A percentile compares a stretch with the other conserved stretches of the same genome.
phyloP scores from a whole-genome alignment of 2,797 vertebrate genomes.

The Sylvilagus floridanus region DNA sequence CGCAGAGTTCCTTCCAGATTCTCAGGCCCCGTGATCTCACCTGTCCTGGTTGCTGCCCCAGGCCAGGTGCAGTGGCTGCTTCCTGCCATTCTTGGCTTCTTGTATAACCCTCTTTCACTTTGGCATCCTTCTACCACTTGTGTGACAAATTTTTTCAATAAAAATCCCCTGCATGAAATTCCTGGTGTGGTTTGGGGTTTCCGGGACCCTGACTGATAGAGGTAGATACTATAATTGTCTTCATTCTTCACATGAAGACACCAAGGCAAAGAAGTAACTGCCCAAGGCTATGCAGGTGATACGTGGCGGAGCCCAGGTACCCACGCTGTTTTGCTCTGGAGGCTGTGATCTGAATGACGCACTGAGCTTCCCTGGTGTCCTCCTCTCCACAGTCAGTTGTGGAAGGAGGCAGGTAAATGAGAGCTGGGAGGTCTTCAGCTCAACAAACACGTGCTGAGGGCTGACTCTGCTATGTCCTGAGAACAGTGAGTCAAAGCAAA shows the following conservation, averaged over 20 bases:
- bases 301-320: accelerated
- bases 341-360: background rate
- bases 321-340: background rate
- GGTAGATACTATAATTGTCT: background rate
- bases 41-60: no score
- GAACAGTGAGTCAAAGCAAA: background rate
- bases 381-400: background rate
- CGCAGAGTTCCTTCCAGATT: background rate
- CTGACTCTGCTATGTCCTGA: background rate
- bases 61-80: background rate
- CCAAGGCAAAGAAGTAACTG: background rate
- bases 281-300: background rate
- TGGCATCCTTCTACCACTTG: background rate
- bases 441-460: background rate
- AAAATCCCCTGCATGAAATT: background rate
- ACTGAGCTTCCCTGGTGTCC: background rate
- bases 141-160: background rate
- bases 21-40: background rate
- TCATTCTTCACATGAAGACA: background rate
- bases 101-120: background rate
- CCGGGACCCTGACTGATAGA: background rate
- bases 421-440: background rate
- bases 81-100: background rate
- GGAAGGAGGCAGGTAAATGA: background rate
- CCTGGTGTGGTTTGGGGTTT: background rate